Evolutionary conservation across 2,797 vertebrate genomes (phyloP).

Genomic region (Pangasius krempfi): DNA sequence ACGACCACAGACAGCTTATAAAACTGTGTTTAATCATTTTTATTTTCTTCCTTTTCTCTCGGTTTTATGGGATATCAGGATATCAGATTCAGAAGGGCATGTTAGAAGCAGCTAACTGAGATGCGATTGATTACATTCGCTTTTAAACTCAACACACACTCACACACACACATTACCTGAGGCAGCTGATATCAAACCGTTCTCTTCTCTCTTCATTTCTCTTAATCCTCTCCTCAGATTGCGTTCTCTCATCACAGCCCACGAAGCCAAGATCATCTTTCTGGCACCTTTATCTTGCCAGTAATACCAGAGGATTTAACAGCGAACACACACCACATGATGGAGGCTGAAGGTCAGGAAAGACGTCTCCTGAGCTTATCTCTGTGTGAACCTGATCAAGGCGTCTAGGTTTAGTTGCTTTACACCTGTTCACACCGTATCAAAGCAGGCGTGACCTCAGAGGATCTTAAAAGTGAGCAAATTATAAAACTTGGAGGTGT

Average conservation of each 20-base stretch:
- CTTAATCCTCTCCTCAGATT: not conserved
- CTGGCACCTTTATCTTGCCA: not conserved
- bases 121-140: not conserved
- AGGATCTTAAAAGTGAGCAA: not conserved
- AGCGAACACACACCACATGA: not conserved
- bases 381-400: not conserved
- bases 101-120: not conserved
- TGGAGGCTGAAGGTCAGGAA: not conserved
- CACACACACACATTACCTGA: constrained; percentile 8
- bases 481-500: not conserved
- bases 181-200: not conserved
- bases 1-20: constrained; percentile 27
- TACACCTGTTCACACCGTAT: no score
- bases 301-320: not conserved
- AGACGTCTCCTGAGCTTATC: not conserved
- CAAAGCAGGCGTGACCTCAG: not conserved
- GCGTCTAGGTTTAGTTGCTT: not conserved
- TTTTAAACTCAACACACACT: not conserved
- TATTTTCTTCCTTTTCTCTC: not conserved
- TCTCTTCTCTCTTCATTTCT: not conserved
- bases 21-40: constrained; percentile 24
- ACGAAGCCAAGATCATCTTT: not conserved
- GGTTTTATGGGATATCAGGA: not conserved
- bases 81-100: not conserved
- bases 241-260: not conserved